Percentiles rank a stretch among this genome's conserved stretches.
These are phyloP conservation scores for Fragum whitleyi DNA, from an alignment of 2,888 invertebrate genomes.

Conservation along the genomic window DNA sequence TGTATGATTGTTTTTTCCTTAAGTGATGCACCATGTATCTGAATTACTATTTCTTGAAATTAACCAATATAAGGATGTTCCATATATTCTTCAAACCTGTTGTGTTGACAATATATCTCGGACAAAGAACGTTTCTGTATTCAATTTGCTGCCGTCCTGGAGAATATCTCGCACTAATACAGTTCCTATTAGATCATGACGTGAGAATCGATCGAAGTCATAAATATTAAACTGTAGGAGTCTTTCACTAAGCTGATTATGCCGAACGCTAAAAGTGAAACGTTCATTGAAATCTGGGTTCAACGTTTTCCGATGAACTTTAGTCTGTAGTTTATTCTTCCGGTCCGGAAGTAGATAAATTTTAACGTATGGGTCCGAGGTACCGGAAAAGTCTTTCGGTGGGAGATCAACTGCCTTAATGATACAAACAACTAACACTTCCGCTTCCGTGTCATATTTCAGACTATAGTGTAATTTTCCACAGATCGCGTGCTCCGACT, in stretches of 20 bases:
- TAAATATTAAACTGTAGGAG: conserved; percentile 94
- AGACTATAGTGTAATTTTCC: conserved; percentile 93
- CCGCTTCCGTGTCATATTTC: conserved; percentile 92
- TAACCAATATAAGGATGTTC: no score
- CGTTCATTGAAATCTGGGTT: conserved; percentile 94
- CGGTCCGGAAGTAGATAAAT: conserved; percentile 93
- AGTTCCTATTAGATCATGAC: conserved; percentile 94
- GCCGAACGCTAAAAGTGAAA: conserved; percentile 92
- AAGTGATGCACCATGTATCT: no score
- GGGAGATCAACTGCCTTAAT: conserved; percentile 91
- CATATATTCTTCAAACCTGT: conserved; percentile 72
- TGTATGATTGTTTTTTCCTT: no score
- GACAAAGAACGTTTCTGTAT: conserved; percentile 93
- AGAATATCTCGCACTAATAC: conserved; percentile 92
- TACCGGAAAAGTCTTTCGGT: conserved; percentile 93
- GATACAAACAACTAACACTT: conserved; percentile 92
- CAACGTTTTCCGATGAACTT: conserved; percentile 91
- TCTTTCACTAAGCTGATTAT: conserved; percentile 91
- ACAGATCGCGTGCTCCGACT: conserved; percentile 85
- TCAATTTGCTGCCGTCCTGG: conserved; percentile 90
- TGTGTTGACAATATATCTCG: conserved; percentile 92
- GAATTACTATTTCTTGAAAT: no score
- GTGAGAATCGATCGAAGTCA: conserved; percentile 95
- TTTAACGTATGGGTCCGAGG: conserved; percentile 95
- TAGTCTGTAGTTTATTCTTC: conserved; percentile 94